A percentile compares a stretch with the other conserved stretches of the same genome.
phyloP scores from a whole-genome alignment of 2,797 vertebrate species.

The Rhinichthys osculus region DNA sequence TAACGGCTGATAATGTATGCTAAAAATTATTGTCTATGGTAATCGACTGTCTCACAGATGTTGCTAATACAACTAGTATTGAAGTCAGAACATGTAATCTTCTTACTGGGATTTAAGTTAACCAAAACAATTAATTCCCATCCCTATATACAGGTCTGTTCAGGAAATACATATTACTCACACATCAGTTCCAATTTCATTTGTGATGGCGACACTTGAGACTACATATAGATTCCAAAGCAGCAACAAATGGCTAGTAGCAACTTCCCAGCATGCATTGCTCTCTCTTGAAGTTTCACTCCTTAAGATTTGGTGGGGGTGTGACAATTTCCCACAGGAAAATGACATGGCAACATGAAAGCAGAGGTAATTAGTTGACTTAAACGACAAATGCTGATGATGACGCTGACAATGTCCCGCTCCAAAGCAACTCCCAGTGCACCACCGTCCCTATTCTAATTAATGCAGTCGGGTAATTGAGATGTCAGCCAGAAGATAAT shows the following conservation, averaged over 20 bases:
- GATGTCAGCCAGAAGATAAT: slow-evolving; percentile 57
- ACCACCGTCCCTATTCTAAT: slow-evolving; percentile 53
- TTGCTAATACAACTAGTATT: neutral
- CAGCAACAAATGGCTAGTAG: slow-evolving; percentile 48
- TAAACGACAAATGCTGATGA: slow-evolving; percentile 45
- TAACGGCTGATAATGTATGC: neutral
- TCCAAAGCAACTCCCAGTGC: slow-evolving; percentile 52
- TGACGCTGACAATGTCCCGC: slow-evolving; percentile 37
- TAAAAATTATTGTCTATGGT: neutral
- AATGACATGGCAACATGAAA: slow-evolving; percentile 52
- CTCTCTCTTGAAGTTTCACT: slow-evolving; percentile 52
- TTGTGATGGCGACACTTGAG: neutral
- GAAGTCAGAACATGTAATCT: neutral
- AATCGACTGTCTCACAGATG: neutral
- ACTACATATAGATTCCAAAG: slow-evolving; percentile 21
- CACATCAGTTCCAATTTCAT: neutral
- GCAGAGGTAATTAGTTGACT: slow-evolving; percentile 59
- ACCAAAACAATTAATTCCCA: neutral
- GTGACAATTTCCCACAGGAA: slow-evolving; percentile 54
- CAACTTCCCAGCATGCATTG: slow-evolving; percentile 55
- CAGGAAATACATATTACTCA: neutral
- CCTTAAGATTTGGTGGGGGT: slow-evolving; percentile 51
- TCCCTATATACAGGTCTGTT: neutral
- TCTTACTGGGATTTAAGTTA: neutral
- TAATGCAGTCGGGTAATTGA: slow-evolving; percentile 57